Evolutionary conservation across 2,797 vertebrate genomes (phyloP).

Genomic region (Agapornis canus): DNA sequence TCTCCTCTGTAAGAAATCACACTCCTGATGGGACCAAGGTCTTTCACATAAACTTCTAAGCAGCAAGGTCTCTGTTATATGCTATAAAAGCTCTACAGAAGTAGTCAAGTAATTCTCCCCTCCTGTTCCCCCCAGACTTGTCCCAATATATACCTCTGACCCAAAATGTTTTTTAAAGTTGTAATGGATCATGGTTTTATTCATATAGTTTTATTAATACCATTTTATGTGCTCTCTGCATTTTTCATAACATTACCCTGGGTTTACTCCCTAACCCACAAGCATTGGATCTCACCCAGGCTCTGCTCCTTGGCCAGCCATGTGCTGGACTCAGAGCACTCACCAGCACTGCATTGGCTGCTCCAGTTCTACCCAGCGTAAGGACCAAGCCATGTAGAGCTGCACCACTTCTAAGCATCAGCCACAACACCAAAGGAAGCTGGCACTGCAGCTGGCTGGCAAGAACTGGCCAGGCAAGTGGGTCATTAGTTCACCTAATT

Average conservation of each 20-base stretch:
- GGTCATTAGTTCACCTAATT: neutral
- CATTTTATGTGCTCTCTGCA: neutral
- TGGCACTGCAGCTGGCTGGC: neutral
- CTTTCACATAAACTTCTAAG: neutral
- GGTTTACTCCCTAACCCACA: neutral
- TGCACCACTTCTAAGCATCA: neutral
- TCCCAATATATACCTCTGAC: neutral
- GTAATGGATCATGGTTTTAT: neutral
- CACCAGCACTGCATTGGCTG: accelerated
- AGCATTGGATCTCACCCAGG: neutral
- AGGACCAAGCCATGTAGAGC: neutral
- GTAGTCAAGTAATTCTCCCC: neutral
- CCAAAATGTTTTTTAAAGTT: neutral
- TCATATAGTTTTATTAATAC: neutral
- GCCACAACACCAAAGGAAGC: neutral
- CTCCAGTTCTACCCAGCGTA: accelerated
- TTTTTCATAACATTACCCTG: neutral
- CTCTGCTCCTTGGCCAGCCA: neutral
- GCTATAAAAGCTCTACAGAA: neutral
- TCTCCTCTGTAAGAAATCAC: neutral
- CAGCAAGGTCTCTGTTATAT: neutral
- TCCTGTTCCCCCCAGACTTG: neutral
- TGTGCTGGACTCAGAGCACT: accelerated
- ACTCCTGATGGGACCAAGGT: neutral
- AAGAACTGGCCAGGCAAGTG: neutral